Base-by-base conservation (phyloP, 2,797 vertebrate species). In the Amazonetta brasiliensis region DNA sequence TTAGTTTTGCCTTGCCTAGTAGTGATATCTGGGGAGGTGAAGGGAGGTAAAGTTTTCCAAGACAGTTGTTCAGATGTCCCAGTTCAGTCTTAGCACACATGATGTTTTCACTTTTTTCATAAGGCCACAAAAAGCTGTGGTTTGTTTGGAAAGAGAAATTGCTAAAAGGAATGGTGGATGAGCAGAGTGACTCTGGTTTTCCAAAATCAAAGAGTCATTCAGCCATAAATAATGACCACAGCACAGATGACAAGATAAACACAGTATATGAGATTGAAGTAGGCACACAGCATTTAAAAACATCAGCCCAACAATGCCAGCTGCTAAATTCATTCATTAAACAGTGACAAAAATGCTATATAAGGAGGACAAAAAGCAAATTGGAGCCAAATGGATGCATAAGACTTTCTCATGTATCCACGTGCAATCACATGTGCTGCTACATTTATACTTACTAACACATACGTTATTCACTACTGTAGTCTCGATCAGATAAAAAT, bases 291-390 rank as follows among this genome's bases (percentile, higher is more conserved):
- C 60, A 78, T 97, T 95, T 93, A 95, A 94, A 96, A 95, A 81
- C 48, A 58, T 84, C 75, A 82, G 92, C 78, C 75, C 79, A 78
- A 71, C 84, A 92, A 96, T 72, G 82, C 20, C 81, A 50, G 71
- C 44, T 94, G 81, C 80, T 87, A 86, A 81, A 75, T 97, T 82
- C 74, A 88, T 95, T 97, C 95, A 79, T 92, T 97, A 90, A 96
- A 88, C 58, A 93, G 78, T 91, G 71, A 94, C 79, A 79, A 92
- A 96, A 96, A 68, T 77, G 76, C 21, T 86, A 52, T 75, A 90
- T 93, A 87, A 96, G 72, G 63, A 90, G 17, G 31, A 31, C 28
- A 64, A 64, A 95, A 96, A 77, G 52, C 55, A 83, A 93, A 63
- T 28, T 64, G 12, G 55, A 59, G 44, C 84, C 94, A 92, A 91